Evolutionary conservation across 2,797 vertebrate species (phyloP).

Genomic region (Chelon labrosus): DNA sequence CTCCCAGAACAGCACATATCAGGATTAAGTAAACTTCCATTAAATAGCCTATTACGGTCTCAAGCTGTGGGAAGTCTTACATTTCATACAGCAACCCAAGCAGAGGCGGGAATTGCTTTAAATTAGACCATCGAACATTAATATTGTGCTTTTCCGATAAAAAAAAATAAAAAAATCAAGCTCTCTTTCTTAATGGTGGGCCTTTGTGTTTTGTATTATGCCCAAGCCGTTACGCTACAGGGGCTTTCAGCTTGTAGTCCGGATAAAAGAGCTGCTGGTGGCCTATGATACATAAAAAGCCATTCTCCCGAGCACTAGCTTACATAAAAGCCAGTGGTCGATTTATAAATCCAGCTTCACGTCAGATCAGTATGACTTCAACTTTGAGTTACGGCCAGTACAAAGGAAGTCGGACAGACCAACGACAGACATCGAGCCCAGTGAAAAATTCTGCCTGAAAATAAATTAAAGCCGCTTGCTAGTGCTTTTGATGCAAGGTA

Average conservation of each 20-base stretch:
- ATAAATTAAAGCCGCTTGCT: not conserved
- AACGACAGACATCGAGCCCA: not conserved
- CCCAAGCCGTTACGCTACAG: not conserved
- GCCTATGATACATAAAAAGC: conserved; percentile 14
- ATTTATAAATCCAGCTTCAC: conserved; percentile 20
- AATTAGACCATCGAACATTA: not conserved
- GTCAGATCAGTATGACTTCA: not conserved
- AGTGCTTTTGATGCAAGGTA: no score
- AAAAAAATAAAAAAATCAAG: not conserved
- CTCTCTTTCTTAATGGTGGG: not conserved
- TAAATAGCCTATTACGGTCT: no score
- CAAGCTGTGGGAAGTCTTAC: not conserved
- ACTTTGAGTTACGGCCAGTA: not conserved
- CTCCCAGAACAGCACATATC: no score
- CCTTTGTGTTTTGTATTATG: not conserved
- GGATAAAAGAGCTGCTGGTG: conserved; percentile 2
- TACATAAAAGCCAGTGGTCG: not conserved
- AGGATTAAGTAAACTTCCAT: no score
- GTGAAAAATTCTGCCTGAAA: not conserved
- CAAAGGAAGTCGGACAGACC: not conserved
- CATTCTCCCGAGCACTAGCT: not conserved
- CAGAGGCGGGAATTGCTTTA: conserved; percentile 3
- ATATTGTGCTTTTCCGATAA: not conserved
- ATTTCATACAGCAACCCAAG: not conserved
- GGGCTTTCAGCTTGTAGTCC: not conserved